Evolutionary conservation across 92 coral and sea anemone genomes (phyloP), one percentile per base, ranked within the genome.

Genomic region (Porites cylindrica): DNA sequence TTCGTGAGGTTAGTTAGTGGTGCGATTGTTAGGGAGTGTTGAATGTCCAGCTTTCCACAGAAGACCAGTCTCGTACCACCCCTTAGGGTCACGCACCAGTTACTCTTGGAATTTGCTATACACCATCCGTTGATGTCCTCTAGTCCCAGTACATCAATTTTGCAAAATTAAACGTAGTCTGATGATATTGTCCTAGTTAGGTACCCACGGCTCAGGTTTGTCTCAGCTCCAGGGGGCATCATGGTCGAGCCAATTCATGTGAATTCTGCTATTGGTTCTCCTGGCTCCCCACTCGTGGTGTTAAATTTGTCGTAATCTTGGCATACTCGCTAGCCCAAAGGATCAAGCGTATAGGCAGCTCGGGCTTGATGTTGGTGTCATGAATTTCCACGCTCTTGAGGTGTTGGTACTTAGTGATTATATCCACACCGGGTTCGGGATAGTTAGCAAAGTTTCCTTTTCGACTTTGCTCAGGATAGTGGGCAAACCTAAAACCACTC

Each of bases 131-230:
- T 82, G 85, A 60, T 38, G 56, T 91, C 86, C 77, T 86, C 88
- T 7, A 81, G 82, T 32, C 89, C 88, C 77, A 91, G 69, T 10
- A 87, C 91, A 59, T 87, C 85, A 10, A 91, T 29, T 73, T 85
- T 38, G 68, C 94, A 91, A 14, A 78, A 70, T 26, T 91, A 69
- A 75, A 83, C 89, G 54, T 87, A 91, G 91, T 91, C 94, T 21
- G 72, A 14, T n/a, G 72, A 43, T 1, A 81, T 13, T 12, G 67
- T 76, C 62, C 78, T 72, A 16, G 93, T 77, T 18, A 86, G 32
- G 32, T 29, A 29, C 32, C 0, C 32, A 29, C 32, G 32, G 32
- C 32, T 29, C 32, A 29, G 32, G 32, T 29, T 29, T 29, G 32
- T 29, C 32, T 29, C 32, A 29, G 32, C 32, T 1, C 3, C 32